Evolutionary conservation across 2,888 invertebrate genomes (phyloP).

Genomic region (Argyresthia albistria): DNA sequence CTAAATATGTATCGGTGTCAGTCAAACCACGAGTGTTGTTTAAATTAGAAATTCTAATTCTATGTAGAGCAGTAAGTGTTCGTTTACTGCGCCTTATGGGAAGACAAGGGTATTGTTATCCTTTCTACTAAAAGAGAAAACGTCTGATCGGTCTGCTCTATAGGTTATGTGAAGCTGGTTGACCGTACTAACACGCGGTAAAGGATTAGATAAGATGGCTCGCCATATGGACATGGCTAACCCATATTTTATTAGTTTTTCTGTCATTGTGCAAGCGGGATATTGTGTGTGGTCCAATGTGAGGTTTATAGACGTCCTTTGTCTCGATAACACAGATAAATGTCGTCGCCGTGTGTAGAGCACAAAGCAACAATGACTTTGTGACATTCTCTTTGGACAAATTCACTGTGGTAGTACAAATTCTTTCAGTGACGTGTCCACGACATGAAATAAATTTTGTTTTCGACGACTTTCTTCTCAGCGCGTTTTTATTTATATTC

Average conservation of each 20-base stretch:
- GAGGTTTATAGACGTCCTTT: constrained; percentile 64
- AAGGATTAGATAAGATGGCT: constrained; percentile 47
- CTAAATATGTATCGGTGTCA: too few relatives aligned
- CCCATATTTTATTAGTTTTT: constrained; percentile 61
- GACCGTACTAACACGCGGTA: constrained; percentile 22
- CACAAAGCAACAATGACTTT: constrained; percentile 58
- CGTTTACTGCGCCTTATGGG: background rate
- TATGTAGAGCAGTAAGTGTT: background rate
- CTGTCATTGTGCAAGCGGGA: constrained; percentile 51
- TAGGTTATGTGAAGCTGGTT: constrained; percentile 37
- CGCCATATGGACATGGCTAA: constrained; percentile 43
- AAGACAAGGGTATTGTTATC: background rate
- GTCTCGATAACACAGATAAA: constrained; percentile 71
- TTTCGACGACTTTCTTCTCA: background rate
- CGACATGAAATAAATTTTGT: constrained; percentile 1
- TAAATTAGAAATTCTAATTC: background rate
- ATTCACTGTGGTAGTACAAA: constrained; percentile 47
- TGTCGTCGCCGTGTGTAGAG: constrained; percentile 62
- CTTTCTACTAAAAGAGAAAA: background rate
- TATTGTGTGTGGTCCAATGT: constrained; percentile 71
- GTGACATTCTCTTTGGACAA: constrained; percentile 58
- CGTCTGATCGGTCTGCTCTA: constrained; percentile 23
- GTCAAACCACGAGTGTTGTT: too few relatives aligned
- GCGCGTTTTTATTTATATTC: background rate
- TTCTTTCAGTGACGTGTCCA: constrained; percentile 15